Conservation (phyloP, 35 echinoderm and acorn worm genomes). For the Apostichopus japonicus region DNA sequence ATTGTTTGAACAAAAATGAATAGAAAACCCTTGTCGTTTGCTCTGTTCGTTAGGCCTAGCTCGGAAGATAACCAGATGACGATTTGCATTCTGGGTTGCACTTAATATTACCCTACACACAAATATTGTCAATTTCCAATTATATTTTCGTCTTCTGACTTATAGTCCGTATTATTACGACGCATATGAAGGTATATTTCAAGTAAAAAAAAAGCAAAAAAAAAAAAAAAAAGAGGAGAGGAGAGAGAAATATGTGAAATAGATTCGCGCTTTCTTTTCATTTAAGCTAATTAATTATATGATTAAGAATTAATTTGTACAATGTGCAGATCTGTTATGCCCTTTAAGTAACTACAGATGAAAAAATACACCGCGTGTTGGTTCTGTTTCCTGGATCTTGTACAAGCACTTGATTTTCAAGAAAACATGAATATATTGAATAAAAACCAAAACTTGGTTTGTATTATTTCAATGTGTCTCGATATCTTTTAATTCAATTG, state of each 20-base stretch:
- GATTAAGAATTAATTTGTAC: not conserved
- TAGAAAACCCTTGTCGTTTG: too few species aligned
- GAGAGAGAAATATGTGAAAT: not conserved
- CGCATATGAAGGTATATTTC: too few species aligned
- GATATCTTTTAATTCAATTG: too few species aligned
- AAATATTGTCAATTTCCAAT: too few species aligned
- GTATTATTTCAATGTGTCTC: not conserved
- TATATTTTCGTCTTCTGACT: too few species aligned
- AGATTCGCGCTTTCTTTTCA: not conserved
- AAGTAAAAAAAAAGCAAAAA: not conserved
- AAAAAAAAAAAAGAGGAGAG: not conserved
- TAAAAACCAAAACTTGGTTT: too few species aligned
- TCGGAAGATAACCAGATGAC: too few species aligned
- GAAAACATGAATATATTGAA: slow-evolving; percentile 7
- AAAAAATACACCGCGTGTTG: not conserved
- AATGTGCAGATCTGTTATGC: not conserved
- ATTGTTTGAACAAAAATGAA: too few species aligned
- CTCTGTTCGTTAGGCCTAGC: too few species aligned
- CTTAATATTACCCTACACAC: too few species aligned
- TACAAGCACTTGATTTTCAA: slow-evolving; percentile 4
- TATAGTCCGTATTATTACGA: too few species aligned
- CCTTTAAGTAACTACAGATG: not conserved
- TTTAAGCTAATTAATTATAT: not conserved
- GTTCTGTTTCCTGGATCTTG: not conserved
- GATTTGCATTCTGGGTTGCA: too few species aligned